These are phyloP conservation scores for Anthopleura xanthogrammica DNA, from an alignment of 92 coral and sea anemone species.

Conservation along the genomic window DNA sequence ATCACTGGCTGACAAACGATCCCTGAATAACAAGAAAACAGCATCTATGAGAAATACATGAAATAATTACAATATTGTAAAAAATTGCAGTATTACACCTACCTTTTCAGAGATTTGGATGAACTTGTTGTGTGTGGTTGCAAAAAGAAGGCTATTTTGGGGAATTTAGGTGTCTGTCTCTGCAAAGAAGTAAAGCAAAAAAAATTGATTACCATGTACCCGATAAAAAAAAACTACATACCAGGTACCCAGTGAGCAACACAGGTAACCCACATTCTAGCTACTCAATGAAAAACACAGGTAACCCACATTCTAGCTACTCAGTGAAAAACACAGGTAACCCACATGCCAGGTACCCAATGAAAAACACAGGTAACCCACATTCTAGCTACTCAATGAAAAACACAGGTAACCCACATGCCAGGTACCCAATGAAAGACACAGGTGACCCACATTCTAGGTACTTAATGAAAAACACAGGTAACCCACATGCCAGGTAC, in stretches of 20 bases:
- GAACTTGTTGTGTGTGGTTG: slow-evolving; percentile 90
- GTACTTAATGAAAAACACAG: neutral
- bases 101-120: slow-evolving; percentile 85
- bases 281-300: too few relatives aligned
- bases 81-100: slow-evolving; percentile 5
- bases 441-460: neutral
- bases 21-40: slow-evolving; percentile 42
- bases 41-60: neutral
- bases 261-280: too few relatives aligned
- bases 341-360: neutral
- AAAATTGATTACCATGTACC: neutral
- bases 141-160: slow-evolving; percentile 88
- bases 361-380: neutral
- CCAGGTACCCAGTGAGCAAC: neutral
- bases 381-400: neutral
- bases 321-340: neutral
- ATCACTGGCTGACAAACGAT: slow-evolving; percentile 95
- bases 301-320: too few relatives aligned
- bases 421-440: neutral
- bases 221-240: neutral
- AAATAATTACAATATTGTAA: too few relatives aligned
- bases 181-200: slow-evolving; percentile 21
- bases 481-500: neutral
- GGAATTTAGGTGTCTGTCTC: slow-evolving; percentile 87
- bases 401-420: neutral